Evolutionary conservation across 2,113 vertebrate genomes (phyloP), one percentile per base, ranked within the genome.

Genomic region (Brachyhypopomus gauderio): DNA sequence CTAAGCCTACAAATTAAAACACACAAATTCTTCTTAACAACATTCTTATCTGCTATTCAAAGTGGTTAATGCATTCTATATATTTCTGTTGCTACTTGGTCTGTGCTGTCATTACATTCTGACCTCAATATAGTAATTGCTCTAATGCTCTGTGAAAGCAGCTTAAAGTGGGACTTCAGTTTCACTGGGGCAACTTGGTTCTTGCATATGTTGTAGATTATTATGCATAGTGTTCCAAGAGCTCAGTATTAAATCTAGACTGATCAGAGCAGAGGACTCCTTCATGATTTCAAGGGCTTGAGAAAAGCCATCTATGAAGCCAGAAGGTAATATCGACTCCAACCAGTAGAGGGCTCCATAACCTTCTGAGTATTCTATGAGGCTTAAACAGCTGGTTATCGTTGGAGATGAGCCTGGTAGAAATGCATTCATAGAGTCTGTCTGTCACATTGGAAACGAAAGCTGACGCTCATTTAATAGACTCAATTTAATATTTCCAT

Each of bases 301-400:
- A 75, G 59, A 58, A 3, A 38, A 66, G 64, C 83, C 71, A 45
- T 27, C 48, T 27, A 1, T 70, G n/a, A 0, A 2, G 2, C 8
- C 45, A 14, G 45, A 19, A 38, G 87, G 85, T 52, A 82, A 72
- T 93, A 60, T 89, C n/a, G 7, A 79, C 84, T 91, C 87, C 75
- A 48, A 86, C 87, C 95, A 93, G 94, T 87, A 95, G 95, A 95
- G 94, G 95, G 93, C 93, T 89, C 93, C 90, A 92, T 93, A 85
- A 91, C 23, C 93, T 92, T 81, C 89, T 71, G 59, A 67, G 87
- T 88, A 16, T 78, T 72, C 55, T 66, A 20, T 45, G 75, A 52
- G 23, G 55, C 36, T 25, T n/a, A 25, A 75, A 30, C 71, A 71
- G 78, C 82, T 87, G 27, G 45, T 69, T 70, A 14, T 36, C 56